Evolutionary conservation across 2,797 vertebrate species (phyloP).

Genomic region (Sebastiscus albofasciatus): DNA sequence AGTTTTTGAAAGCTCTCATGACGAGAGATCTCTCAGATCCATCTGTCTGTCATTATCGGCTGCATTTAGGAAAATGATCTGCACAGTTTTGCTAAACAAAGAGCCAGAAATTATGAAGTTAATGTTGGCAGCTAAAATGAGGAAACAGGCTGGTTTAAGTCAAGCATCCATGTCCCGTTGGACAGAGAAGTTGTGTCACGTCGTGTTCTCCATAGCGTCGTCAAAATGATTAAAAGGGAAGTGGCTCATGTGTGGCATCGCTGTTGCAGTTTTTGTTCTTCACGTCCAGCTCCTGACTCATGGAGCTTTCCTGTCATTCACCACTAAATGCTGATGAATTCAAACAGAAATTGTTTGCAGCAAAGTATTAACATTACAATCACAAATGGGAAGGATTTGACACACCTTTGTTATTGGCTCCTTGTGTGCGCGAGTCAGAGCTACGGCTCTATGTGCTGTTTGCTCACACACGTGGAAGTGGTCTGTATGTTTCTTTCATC

Average conservation of each 20-base stretch:
- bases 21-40: not conserved
- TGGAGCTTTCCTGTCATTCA: not conserved
- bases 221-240: constrained; percentile 15
- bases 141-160: not conserved
- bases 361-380: constrained; percentile 37
- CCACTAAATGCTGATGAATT: constrained; percentile 16
- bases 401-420: constrained; percentile 55
- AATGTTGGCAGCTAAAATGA: constrained; percentile 4
- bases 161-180: not conserved
- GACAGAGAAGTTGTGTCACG: not conserved
- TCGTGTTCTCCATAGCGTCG: not conserved
- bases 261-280: constrained; percentile 12
- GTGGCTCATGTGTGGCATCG: not conserved
- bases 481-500: constrained; percentile 60
- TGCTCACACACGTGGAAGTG: constrained; percentile 68
- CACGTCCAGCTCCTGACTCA: constrained; percentile 1
- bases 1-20: not conserved
- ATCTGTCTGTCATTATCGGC: not conserved
- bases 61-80: not conserved
- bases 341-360: constrained; percentile 26
- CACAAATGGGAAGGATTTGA: constrained; percentile 48
- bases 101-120: not conserved
- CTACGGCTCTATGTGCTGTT: constrained; percentile 43
- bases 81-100: not conserved
- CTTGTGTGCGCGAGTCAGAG: constrained; percentile 21